These are phyloP conservation scores for Caenorhabditis sinica DNA, from an alignment of 2,888 invertebrate genomes.

Conservation along the genomic window DNA sequence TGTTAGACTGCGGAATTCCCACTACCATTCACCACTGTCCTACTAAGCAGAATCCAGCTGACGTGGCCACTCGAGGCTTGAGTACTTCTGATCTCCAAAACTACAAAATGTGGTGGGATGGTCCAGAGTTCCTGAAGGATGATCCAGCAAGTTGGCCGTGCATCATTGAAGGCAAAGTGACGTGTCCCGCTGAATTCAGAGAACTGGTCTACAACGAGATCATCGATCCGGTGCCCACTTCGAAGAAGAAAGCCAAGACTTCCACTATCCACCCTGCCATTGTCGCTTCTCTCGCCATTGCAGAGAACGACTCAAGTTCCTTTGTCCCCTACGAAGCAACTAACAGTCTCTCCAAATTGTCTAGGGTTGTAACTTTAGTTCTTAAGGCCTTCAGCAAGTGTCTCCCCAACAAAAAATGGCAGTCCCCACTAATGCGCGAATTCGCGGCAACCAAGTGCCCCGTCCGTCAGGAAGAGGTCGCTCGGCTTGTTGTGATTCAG, in stretches of 20 bases:
- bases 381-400: too few relatives aligned
- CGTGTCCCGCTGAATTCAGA: too few relatives aligned
- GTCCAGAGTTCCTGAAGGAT: slow-evolving; percentile 41
- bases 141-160: slow-evolving; percentile 6
- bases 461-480: too few relatives aligned
- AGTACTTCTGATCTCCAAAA: slow-evolving; percentile 35
- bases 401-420: not conserved
- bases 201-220: too few relatives aligned
- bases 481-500: too few relatives aligned
- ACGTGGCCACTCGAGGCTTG: slow-evolving; percentile 74
- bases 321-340: too few relatives aligned
- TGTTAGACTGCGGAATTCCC: not conserved
- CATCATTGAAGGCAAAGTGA: slow-evolving; percentile 9
- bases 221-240: too few relatives aligned
- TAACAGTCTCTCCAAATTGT: too few relatives aligned
- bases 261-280: not conserved
- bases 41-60: slow-evolving; percentile 78
- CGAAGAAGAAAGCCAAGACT: too few relatives aligned
- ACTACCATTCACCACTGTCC: slow-evolving; percentile 66
- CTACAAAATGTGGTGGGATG: slow-evolving; percentile 52
- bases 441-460: not conserved
- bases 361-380: too few relatives aligned
- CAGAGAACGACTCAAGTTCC: too few relatives aligned
- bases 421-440: not conserved
- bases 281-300: not conserved